Conservation (phyloP, 2,888 invertebrate genomes). For the Nomada ruficornis region DNA sequence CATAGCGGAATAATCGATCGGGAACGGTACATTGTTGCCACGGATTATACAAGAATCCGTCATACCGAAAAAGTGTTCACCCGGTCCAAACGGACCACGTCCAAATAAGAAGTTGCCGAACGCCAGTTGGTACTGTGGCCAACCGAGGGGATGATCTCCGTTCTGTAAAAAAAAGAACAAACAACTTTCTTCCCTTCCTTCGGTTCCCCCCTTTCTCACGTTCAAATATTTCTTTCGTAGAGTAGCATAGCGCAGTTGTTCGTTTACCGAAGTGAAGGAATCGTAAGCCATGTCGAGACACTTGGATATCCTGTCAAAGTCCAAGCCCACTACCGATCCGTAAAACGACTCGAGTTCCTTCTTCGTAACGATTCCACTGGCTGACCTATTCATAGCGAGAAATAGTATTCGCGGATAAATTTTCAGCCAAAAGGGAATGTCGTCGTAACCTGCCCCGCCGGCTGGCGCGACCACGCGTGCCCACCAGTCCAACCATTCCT, state of each 20-base stretch:
- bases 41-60: slow-evolving; percentile 71
- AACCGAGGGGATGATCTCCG: slow-evolving; percentile 88
- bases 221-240: neutral
- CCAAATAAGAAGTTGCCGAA: slow-evolving; percentile 91
- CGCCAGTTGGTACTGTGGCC: slow-evolving; percentile 89
- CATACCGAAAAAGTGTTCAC: slow-evolving; percentile 89
- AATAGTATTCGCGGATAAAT: slow-evolving; percentile 86
- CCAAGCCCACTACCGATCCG: slow-evolving; percentile 89
- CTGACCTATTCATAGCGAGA: slow-evolving; percentile 82
- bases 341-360: slow-evolving; percentile 89
- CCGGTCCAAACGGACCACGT: slow-evolving; percentile 90
- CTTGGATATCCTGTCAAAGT: slow-evolving; percentile 87
- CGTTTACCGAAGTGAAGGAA: slow-evolving; percentile 90
- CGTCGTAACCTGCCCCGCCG: slow-evolving; percentile 85
- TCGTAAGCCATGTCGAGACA: slow-evolving; percentile 89
- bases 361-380: slow-evolving; percentile 88
- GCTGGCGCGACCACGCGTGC: slow-evolving; percentile 85
- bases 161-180: slow-evolving; percentile 85
- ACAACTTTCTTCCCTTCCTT: neutral
- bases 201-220: neutral
- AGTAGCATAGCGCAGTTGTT: slow-evolving; percentile 74
- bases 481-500: slow-evolving; percentile 91
- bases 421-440: slow-evolving; percentile 90
- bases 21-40: slow-evolving; percentile 85
- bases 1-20: slow-evolving; percentile 91